These are phyloP conservation scores for Thecophora atra DNA, from an alignment of 2,888 invertebrate genomes.

Conservation along the genomic window DNA sequence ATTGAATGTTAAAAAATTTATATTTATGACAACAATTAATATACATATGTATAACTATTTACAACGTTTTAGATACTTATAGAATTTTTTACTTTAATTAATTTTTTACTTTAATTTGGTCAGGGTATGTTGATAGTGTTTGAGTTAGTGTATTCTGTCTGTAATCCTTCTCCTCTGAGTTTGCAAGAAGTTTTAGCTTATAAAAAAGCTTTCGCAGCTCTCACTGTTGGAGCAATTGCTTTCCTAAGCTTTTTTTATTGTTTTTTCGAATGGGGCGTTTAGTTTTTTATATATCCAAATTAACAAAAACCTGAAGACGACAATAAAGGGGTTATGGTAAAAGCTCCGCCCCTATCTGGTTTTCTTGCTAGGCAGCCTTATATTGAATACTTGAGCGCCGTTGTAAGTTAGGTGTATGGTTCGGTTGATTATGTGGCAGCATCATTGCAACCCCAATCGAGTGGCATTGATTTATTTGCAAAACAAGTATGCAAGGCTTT, in stretches of 20 bases:
- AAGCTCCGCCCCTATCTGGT: constrained; percentile 64
- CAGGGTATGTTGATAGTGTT: too few species aligned
- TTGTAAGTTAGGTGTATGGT: constrained; percentile 48
- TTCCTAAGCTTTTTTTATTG: constrained; percentile 29
- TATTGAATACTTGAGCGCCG: constrained; percentile 51
- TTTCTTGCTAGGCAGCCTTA: constrained; percentile 54
- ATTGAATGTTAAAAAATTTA: too few species aligned
- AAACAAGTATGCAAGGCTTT: constrained; percentile 35
- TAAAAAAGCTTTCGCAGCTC: too few species aligned
- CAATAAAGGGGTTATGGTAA: constrained; percentile 43
- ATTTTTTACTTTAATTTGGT: too few species aligned
- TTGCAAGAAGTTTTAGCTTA: too few species aligned
- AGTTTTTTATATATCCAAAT: constrained; percentile 51
- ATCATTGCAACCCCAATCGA: constrained; percentile 35
- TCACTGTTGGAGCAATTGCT: neutral
- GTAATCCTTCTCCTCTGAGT: too few species aligned
- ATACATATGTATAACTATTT: too few species aligned
- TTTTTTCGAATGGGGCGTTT: constrained; percentile 56
- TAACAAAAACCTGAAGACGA: constrained; percentile 27
- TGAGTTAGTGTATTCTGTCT: too few species aligned
- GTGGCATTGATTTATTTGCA: constrained; percentile 25
- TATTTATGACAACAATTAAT: too few species aligned
- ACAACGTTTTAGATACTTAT: too few species aligned
- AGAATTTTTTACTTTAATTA: too few species aligned
- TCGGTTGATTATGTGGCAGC: neutral